Percentiles rank a stretch among this genome's conserved stretches.
Conservation (phyloP, 2,888 invertebrate genomes). For the Cylloceria caligata region DNA sequence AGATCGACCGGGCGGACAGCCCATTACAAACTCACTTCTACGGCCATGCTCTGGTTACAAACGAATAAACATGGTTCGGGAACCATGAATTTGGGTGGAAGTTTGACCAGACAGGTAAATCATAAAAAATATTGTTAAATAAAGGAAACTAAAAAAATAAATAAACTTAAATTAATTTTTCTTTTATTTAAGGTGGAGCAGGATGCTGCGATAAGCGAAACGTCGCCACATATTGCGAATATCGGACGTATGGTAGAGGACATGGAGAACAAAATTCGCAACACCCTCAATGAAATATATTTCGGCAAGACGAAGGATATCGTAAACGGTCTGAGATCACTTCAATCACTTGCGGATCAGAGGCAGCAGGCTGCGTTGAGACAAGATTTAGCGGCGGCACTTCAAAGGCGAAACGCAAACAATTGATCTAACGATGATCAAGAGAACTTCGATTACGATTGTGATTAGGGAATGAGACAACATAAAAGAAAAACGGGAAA, state of each 20-base stretch:
- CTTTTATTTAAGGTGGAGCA: constrained; percentile 91
- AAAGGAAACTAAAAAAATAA: not conserved
- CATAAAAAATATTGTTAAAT: not conserved
- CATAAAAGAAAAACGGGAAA: constrained; percentile 57
- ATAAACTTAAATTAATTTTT: not conserved
- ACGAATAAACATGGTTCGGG: constrained; percentile 98
- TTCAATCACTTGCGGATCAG: constrained; percentile 94
- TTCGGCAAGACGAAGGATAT: constrained; percentile 99
- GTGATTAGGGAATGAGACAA: constrained; percentile 77
- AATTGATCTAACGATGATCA: constrained; percentile 82
- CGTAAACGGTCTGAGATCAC: constrained; percentile 95
- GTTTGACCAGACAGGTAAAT: constrained; percentile 96
- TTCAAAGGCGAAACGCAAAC: constrained; percentile 93
- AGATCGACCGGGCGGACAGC: constrained; percentile 97
- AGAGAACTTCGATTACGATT: constrained; percentile 80
- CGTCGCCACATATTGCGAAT: constrained; percentile 98
- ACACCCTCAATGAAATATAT: constrained; percentile 99
- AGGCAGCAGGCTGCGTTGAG: constrained; percentile 93
- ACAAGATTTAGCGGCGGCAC: constrained; percentile 93
- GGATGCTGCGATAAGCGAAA: constrained; percentile 95
- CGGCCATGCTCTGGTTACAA: constrained; percentile 99
- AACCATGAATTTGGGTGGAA: constrained; percentile 99
- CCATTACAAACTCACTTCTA: constrained; percentile 99
- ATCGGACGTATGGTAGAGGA: constrained; percentile 99
- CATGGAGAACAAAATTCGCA: constrained; percentile 99